Percentiles rank a stretch among this genome's conserved stretches.
phyloP scores from a whole-genome alignment of 35 echinoderm and acorn worm genomes.

The Lytechinus pictus region DNA sequence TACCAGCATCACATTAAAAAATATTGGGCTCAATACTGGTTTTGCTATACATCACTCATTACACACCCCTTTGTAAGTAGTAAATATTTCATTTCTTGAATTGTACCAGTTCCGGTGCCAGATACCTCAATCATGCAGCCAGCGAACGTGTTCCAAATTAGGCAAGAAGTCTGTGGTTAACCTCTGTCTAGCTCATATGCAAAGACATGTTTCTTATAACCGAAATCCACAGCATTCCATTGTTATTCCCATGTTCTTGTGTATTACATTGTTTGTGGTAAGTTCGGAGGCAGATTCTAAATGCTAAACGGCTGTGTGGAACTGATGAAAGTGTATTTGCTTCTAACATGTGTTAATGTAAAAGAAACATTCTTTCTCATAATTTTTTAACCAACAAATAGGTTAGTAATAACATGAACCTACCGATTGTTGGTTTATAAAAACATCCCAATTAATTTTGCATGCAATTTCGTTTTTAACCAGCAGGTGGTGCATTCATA shows the following conservation, averaged over 20 bases:
- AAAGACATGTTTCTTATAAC: neutral
- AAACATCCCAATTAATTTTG: too few relatives aligned
- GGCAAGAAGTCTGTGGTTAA: neutral
- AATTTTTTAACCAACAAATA: neutral
- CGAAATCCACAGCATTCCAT: conserved; percentile 4
- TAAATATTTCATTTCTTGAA: neutral
- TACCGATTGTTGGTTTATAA: too few relatives aligned
- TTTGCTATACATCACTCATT: too few relatives aligned
- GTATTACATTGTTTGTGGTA: neutral
- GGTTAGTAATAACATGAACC: neutral
- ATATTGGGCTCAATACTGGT: too few relatives aligned
- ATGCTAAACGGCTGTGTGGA: neutral
- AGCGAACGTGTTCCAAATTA: neutral
- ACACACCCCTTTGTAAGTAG: neutral
- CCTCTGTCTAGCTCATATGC: neutral
- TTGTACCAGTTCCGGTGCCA: neutral
- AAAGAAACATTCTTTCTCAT: neutral
- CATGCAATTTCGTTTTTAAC: too few relatives aligned
- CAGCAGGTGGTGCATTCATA: too few relatives aligned
- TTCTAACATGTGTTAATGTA: neutral
- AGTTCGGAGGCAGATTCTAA: neutral
- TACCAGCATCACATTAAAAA: too few relatives aligned
- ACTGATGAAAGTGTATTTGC: neutral
- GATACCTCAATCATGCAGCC: neutral
- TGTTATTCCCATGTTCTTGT: conserved; percentile 11